phyloP scores from a whole-genome alignment of 2,113 vertebrate species.

The Pholis gunnellus region DNA sequence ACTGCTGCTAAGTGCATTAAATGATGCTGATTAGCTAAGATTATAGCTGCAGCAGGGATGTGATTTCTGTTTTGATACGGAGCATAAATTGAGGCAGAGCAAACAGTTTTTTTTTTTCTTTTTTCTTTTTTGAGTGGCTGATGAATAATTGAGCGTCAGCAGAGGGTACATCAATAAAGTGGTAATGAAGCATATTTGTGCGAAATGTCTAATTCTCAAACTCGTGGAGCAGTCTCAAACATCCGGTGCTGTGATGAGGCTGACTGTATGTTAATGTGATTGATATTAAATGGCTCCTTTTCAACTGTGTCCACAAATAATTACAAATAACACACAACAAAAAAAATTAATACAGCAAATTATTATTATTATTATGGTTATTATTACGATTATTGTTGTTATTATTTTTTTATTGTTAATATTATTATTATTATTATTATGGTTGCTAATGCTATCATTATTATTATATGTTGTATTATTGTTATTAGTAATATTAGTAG shows the following conservation, averaged over 20 bases:
- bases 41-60: slow-evolving; percentile 78
- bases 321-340: not conserved
- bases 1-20: slow-evolving; percentile 79
- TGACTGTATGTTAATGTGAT: slow-evolving; percentile 13
- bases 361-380: not conserved
- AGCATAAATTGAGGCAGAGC: slow-evolving; percentile 75
- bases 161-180: slow-evolving; percentile 79
- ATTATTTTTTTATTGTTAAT: not conserved
- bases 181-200: slow-evolving; percentile 79
- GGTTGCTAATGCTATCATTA: not conserved
- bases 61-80: slow-evolving; percentile 78
- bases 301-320: not conserved
- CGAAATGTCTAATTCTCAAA: slow-evolving; percentile 67
- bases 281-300: slow-evolving; percentile 11
- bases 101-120: slow-evolving; percentile 68
- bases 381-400: not conserved
- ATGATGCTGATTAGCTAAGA: slow-evolving; percentile 81
- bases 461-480: not conserved
- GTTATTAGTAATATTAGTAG: not conserved
- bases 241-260: slow-evolving; percentile 39
- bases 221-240: slow-evolving; percentile 33
- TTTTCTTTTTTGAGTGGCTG: slow-evolving; percentile 54
- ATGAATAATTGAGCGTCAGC: slow-evolving; percentile 84
- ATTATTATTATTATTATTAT: not conserved
- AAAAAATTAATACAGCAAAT: not conserved